Conservation (phyloP, 1,140 invertebrate genomes). For the Drosophila pectinifera region DNA sequence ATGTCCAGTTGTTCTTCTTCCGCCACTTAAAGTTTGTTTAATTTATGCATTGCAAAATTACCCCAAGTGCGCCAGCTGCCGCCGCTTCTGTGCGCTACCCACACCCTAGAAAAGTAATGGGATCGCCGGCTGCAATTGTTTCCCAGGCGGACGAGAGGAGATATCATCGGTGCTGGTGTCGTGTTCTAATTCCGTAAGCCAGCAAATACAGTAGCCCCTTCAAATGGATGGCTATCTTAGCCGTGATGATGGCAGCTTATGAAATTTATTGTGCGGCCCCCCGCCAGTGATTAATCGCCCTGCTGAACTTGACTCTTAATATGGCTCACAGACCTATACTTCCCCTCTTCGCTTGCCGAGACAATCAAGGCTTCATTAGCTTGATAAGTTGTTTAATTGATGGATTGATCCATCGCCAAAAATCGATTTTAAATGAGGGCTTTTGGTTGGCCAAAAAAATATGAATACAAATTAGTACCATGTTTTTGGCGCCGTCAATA, state of each 20-base stretch:
- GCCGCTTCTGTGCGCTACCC: slow-evolving; percentile 9
- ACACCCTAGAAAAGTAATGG: slow-evolving; percentile 36
- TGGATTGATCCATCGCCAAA: slow-evolving; percentile 38
- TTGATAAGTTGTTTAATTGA: slow-evolving; percentile 50
- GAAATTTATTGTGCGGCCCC: slow-evolving; percentile 27
- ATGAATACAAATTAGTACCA: background rate
- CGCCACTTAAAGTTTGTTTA: slow-evolving; percentile 55
- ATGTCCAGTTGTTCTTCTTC: slow-evolving; percentile 58
- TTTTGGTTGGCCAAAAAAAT: slow-evolving; percentile 1
- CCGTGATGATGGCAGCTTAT: slow-evolving; percentile 38
- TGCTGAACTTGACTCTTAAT: slow-evolving; percentile 67
- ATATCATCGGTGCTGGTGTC: slow-evolving; percentile 17
- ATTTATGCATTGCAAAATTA: slow-evolving; percentile 71
- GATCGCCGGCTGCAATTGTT: slow-evolving; percentile 38
- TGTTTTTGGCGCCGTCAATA: slow-evolving; percentile 10
- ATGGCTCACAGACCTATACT: slow-evolving; percentile 17
- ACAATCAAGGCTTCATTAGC: slow-evolving; percentile 47
- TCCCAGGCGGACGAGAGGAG: slow-evolving; percentile 26
- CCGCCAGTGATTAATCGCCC: slow-evolving; percentile 56
- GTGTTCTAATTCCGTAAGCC: slow-evolving; percentile 30
- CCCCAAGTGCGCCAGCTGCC: slow-evolving; percentile 11
- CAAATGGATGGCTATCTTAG: slow-evolving; percentile 24
- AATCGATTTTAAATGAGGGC: slow-evolving; percentile 29
- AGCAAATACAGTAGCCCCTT: slow-evolving; percentile 27
- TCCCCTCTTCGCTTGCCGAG: slow-evolving; percentile 15